These are phyloP conservation scores for Drosophila neocordata DNA, from an alignment of 1,140 invertebrate species.

Conservation along the genomic window DNA sequence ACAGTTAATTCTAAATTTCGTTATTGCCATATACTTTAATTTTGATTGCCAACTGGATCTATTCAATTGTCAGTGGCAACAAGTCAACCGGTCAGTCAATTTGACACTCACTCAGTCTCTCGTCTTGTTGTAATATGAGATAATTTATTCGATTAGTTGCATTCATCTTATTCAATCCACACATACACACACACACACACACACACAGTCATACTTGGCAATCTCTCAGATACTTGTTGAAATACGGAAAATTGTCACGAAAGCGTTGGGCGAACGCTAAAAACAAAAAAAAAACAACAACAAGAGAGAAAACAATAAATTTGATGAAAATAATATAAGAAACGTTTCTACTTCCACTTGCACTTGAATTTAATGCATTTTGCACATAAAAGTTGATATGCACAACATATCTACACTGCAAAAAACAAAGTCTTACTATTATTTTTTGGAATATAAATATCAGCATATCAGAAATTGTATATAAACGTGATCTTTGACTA, in stretches of 20 bases:
- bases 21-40: background rate
- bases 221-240: background rate
- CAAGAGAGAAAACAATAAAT: background rate
- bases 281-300: background rate
- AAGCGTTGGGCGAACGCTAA: background rate
- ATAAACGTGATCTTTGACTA: too few species aligned
- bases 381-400: slow-evolving; percentile 1
- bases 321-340: background rate
- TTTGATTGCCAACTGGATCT: slow-evolving; percentile 18
- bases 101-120: slow-evolving; percentile 29
- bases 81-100: slow-evolving; percentile 36
- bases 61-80: slow-evolving; percentile 23
- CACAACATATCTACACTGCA: background rate
- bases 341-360: slow-evolving; percentile 14
- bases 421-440: background rate
- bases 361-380: slow-evolving; percentile 14
- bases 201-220: background rate
- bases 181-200: slow-evolving; percentile 32
- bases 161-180: slow-evolving; percentile 12
- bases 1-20: background rate
- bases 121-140: slow-evolving; percentile 43
- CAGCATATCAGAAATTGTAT: too few species aligned
- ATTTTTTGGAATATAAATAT: too few species aligned
- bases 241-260: slow-evolving; percentile 13
- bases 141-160: slow-evolving; percentile 73